These are phyloP conservation scores for Sinocyclocheilus anshuiensis DNA, from an alignment of 2,113 vertebrate genomes.

Conservation along the genomic window DNA sequence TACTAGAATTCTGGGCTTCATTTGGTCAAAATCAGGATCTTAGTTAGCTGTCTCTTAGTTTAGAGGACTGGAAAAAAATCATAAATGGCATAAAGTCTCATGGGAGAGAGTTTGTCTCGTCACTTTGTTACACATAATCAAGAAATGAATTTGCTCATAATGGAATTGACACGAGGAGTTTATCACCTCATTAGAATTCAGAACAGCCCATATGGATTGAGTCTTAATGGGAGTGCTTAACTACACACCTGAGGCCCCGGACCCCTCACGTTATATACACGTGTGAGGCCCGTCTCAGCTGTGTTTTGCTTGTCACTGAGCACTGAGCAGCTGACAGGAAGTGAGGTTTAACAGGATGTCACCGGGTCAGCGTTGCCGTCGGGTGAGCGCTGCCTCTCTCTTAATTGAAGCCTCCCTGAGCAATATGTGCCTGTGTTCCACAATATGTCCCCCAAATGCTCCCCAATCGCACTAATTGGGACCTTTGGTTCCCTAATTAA, in stretches of 20 bases:
- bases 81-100: slow-evolving; percentile 37
- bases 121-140: slow-evolving; percentile 53
- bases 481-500: slow-evolving; percentile 78
- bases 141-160: slow-evolving; percentile 57
- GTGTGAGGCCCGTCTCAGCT: slow-evolving; percentile 63
- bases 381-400: slow-evolving; percentile 62
- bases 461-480: slow-evolving; percentile 75
- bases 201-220: slow-evolving; percentile 53
- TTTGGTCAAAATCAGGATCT: neutral
- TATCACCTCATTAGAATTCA: slow-evolving; percentile 60
- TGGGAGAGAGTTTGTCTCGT: slow-evolving; percentile 36
- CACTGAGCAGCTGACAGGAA: slow-evolving; percentile 57
- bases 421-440: slow-evolving; percentile 74
- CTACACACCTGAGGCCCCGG: slow-evolving; percentile 56
- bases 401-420: slow-evolving; percentile 75
- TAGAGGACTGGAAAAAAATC: slow-evolving; percentile 1
- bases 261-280: neutral
- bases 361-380: slow-evolving; percentile 67
- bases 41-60: neutral
- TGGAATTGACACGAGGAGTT: slow-evolving; percentile 56
- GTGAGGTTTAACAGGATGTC: slow-evolving; percentile 63
- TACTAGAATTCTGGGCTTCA: neutral
- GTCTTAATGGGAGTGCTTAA: slow-evolving; percentile 43
- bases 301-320: slow-evolving; percentile 73
- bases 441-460: slow-evolving; percentile 70